Evolutionary conservation across 2,113 vertebrate genomes (phyloP).

Genomic region (Pluvianellus socialis): DNA sequence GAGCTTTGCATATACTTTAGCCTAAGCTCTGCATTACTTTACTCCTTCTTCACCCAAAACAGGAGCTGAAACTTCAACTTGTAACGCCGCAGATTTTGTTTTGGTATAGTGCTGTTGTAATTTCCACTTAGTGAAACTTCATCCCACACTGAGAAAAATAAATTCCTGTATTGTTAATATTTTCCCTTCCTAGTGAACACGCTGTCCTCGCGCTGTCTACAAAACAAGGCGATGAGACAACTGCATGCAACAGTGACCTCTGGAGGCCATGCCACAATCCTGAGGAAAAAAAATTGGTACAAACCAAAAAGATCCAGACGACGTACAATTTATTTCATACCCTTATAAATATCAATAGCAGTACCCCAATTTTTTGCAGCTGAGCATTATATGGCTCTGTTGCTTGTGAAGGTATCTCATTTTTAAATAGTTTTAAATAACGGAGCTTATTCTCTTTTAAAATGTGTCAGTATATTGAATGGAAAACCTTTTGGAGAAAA

Average conservation of each 20-base stretch:
- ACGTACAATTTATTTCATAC: not conserved
- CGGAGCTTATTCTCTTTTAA: not conserved
- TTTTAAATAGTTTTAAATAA: not conserved
- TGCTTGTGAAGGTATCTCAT: not conserved
- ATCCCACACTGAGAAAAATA: conserved; percentile 4
- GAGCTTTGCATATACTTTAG: not conserved
- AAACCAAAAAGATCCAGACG: not conserved
- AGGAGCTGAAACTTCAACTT: conserved; percentile 8
- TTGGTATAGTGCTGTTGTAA: not conserved
- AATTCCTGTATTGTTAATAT: conserved; percentile 13
- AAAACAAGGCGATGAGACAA: not conserved
- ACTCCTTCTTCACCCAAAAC: not conserved
- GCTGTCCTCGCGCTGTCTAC: not conserved
- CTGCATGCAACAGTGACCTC: conserved; percentile 55
- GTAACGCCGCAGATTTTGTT: not conserved
- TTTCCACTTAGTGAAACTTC: conserved; percentile 43
- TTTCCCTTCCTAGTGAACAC: conserved; percentile 16
- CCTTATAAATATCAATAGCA: not conserved
- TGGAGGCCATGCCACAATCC: not conserved
- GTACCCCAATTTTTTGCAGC: not conserved
- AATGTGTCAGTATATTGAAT: not conserved
- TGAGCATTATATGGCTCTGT: not conserved
- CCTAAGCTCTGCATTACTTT: not conserved
- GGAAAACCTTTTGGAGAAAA: not conserved
- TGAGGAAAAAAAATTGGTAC: not conserved